phyloP scores from a whole-genome alignment of 2,797 vertebrate species.

The Gephyroberyx darwinii region DNA sequence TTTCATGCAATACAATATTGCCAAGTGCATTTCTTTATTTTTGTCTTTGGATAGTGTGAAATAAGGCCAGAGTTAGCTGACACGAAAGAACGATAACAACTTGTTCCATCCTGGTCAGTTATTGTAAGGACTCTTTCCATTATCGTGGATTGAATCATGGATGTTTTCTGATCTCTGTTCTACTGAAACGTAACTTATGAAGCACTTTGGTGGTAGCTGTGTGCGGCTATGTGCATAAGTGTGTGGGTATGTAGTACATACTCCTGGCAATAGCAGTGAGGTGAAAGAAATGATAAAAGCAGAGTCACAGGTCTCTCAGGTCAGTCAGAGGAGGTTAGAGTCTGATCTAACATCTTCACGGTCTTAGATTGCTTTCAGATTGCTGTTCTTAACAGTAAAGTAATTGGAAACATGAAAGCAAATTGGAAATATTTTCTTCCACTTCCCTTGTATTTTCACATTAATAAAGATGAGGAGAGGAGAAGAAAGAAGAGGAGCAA shows the following conservation, averaged over 20 bases:
- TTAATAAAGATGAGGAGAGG: conserved; percentile 15
- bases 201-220: conserved; percentile 6
- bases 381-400: conserved; percentile 3
- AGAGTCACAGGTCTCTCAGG: neutral
- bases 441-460: conserved; percentile 14
- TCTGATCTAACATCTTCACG: conserved; percentile 13
- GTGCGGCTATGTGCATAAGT: neutral
- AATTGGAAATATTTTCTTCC: neutral
- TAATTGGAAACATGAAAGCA: conserved; percentile 12
- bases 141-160: too few species aligned
- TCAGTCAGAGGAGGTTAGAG: neutral
- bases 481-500: conserved; percentile 17
- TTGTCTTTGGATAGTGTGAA: neutral
- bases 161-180: neutral
- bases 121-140: neutral
- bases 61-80: neutral
- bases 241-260: neutral
- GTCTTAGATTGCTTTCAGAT: conserved; percentile 9
- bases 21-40: too few species aligned
- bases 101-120: conserved; percentile 12
- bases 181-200: conserved; percentile 9
- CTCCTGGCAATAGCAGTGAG: conserved; percentile 13
- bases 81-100: neutral
- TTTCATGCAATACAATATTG: too few species aligned
- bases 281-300: neutral